These are phyloP conservation scores for Heliconius cydno DNA, from an alignment of 2,888 invertebrate species.

Conservation along the genomic window DNA sequence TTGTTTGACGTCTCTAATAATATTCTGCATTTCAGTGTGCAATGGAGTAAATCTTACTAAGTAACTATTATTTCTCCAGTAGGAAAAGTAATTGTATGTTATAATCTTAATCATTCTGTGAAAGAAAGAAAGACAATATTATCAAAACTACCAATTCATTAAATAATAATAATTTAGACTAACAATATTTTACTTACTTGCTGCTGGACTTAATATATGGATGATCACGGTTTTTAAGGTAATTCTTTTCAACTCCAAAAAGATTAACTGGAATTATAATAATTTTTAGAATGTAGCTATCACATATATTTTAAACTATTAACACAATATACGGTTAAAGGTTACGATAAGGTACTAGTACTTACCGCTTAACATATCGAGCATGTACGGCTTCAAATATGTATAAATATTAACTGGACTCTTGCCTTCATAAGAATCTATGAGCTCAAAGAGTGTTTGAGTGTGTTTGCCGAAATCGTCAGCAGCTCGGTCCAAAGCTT, in stretches of 20 bases:
- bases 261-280: constrained; percentile 50
- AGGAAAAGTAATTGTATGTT: constrained; percentile 55
- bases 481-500: constrained; percentile 52
- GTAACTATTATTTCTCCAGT: constrained; percentile 55
- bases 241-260: constrained; percentile 53
- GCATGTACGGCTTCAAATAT: constrained; percentile 56
- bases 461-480: constrained; percentile 51
- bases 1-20: constrained; percentile 50
- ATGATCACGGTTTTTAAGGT: constrained; percentile 51
- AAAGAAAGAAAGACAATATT: constrained; percentile 24
- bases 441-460: constrained; percentile 50
- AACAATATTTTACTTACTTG: constrained; percentile 47
- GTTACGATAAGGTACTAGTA: not conserved
- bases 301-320: not conserved
- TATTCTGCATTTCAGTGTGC: constrained; percentile 53
- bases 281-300: not conserved
- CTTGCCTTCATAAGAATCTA: constrained; percentile 48
- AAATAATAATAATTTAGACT: too few species aligned
- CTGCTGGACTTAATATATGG: constrained; percentile 53
- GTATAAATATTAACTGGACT: constrained; percentile 52
- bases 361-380: constrained; percentile 55
- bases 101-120: constrained; percentile 52
- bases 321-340: not conserved
- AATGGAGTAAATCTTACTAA: constrained; percentile 51
- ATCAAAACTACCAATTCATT: not conserved